Evolutionary conservation across 1,140 invertebrate genomes (phyloP), one percentile per base, ranked within the genome.

Genomic region (Armadillidium nasatum): DNA sequence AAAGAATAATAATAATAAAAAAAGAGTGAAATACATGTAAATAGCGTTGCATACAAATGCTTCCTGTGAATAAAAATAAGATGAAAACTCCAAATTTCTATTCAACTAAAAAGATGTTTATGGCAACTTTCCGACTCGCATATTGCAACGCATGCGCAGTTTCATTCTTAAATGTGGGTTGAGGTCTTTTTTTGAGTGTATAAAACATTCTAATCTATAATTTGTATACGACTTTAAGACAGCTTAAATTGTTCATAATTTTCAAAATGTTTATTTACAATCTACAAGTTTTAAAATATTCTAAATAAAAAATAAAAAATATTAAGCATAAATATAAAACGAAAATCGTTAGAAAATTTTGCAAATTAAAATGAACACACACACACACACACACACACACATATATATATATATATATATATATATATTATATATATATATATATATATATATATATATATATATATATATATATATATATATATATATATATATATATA

Each of bases 201-300:
- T 60, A 60, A 60, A 60, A 60, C 50, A 60, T 60, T 60, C 50
- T 13, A 60, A 60, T 60, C 50, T 60, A 60, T 60, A 60, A 60
- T 60, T 60, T 60, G 50, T 60, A 19, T 60, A 60, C 19, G 50
- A 60, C 11, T 60, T 60, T 60, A 60, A 60, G 50, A 60, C 50
- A 60, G 19, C 11, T 60, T 15, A 60, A 60, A 60, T 60, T 60
- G 50, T 60, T 60, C 50, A 60, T 60, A 60, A 60, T 60, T 60
- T 19, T 60, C 33, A 60, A 60, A 60, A 60, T 60, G 50, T 60
- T 60, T 60, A 60, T 60, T 60, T 60, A 19, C 11, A 60, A 60
- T 13, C 11, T 60, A 60, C 11, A 60, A 60, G 50, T 60, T 60
- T 60, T 15, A 60, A 60, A 60, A 60, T 15, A 60, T 60, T 15